Percentiles rank a stretch among this genome's conserved stretches.
Evolutionary conservation across 2,797 vertebrate genomes (phyloP).

Genomic region (Avahi laniger): DNA sequence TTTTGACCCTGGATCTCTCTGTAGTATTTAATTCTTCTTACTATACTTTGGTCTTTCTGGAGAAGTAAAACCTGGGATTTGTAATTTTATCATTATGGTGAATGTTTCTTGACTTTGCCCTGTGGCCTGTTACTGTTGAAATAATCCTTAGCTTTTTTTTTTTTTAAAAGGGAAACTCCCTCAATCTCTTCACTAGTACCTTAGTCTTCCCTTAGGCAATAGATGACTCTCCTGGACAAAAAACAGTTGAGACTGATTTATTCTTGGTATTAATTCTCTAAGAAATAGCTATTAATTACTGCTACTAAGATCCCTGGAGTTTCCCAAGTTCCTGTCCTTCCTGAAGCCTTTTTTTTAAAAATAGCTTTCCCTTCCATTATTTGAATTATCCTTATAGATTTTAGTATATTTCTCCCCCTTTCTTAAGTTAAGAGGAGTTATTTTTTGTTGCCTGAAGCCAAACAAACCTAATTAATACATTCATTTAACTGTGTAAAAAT

Average conservation of each 20-base stretch:
- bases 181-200: neutral
- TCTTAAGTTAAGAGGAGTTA: neutral
- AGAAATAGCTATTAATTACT: neutral
- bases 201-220: neutral
- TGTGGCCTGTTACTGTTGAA: neutral
- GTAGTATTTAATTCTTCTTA: neutral
- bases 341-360: neutral
- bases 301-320: neutral
- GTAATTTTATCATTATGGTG: neutral
- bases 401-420: neutral
- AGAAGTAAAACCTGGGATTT: neutral
- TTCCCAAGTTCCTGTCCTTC: neutral
- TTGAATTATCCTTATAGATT: neutral
- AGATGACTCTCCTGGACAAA: neutral
- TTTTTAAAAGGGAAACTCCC: neutral
- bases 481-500: slow-evolving; percentile 13
- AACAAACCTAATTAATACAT: neutral
- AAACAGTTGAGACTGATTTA: neutral
- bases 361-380: neutral
- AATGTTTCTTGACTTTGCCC: neutral
- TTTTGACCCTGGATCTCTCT: neutral
- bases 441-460: neutral
- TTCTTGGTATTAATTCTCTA: neutral
- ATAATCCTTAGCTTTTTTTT: neutral
- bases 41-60: neutral